Conservation (phyloP, 2,888 invertebrate species). For the Drosophila eohydei region DNA sequence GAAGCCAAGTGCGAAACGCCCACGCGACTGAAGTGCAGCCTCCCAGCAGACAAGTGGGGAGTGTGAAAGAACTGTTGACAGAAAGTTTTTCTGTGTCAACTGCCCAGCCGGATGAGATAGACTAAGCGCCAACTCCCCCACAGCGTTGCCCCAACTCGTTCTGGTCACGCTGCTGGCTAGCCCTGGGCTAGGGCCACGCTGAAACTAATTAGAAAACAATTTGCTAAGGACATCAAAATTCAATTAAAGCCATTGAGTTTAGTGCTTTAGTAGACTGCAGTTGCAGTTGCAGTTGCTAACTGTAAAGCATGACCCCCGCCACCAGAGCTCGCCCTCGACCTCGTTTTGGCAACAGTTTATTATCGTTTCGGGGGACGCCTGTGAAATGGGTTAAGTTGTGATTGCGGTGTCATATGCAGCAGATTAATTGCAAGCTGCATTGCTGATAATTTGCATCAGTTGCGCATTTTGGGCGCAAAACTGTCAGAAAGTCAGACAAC, state of each 20-base stretch:
- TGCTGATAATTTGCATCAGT: constrained; percentile 73
- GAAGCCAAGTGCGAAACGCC: constrained; percentile 29
- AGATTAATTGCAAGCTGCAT: constrained; percentile 76
- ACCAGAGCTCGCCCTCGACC: neutral
- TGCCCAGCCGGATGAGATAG: constrained; percentile 15
- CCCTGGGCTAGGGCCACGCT: constrained; percentile 23
- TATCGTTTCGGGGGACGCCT: constrained; percentile 37
- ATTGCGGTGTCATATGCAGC: constrained; percentile 79
- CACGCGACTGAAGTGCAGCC: constrained; percentile 2
- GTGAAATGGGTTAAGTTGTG: constrained; percentile 73
- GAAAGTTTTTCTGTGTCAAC: constrained; percentile 79
- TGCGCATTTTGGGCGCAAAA: constrained; percentile 26
- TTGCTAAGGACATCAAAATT: constrained; percentile 81
- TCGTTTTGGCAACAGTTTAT: constrained; percentile 70
- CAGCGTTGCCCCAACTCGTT: neutral
- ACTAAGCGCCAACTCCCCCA: constrained; percentile 1
- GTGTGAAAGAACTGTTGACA: constrained; percentile 59
- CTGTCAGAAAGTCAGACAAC: constrained; percentile 43
- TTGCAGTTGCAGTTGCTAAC: constrained; percentile 13
- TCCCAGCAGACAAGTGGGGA: neutral
- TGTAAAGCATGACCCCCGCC: neutral
- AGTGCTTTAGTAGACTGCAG: constrained; percentile 72
- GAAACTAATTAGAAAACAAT: constrained; percentile 81
- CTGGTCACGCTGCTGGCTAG: neutral
- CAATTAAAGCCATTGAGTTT: constrained; percentile 79